Conservation (phyloP, 1,140 invertebrate genomes). For the Solenopsis fugax region DNA sequence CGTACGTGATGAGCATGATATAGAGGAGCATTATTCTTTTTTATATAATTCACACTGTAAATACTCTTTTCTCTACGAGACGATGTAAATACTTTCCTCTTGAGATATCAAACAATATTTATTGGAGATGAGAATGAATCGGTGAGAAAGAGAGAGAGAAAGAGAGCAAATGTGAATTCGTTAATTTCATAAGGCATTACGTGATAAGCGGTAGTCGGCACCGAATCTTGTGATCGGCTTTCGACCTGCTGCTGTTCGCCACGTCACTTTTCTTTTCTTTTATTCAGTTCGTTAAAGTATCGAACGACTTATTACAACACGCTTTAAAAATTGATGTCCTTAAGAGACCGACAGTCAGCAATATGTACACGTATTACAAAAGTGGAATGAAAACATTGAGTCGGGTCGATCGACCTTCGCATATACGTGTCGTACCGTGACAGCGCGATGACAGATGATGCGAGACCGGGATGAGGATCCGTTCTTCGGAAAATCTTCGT, state of each 20-base stretch:
- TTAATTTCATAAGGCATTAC: conserved; percentile 50
- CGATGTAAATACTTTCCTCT: conserved; percentile 60
- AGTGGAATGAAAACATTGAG: conserved; percentile 8
- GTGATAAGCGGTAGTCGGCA: conserved; percentile 13
- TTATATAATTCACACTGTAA: conserved; percentile 58
- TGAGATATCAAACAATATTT: conserved; percentile 38
- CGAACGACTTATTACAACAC: conserved; percentile 9
- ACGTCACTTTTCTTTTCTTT: conserved; percentile 30
- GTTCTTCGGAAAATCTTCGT: conserved; percentile 25
- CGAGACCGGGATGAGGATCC: conserved; percentile 3
- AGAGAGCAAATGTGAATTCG: conserved; percentile 33
- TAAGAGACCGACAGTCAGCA: conserved; percentile 13
- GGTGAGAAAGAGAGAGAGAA: background rate
- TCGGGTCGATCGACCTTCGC: conserved; percentile 30
- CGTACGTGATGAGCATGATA: conserved; percentile 41
- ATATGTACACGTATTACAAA: background rate
- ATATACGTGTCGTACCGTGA: conserved; percentile 12
- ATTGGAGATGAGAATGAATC: conserved; percentile 12
- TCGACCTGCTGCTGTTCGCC: conserved; percentile 20
- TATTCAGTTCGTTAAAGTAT: conserved; percentile 10
- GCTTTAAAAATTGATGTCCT: conserved; percentile 11
- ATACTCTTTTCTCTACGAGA: conserved; percentile 52
- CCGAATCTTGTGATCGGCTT: conserved; percentile 22
- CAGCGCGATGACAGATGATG: conserved; percentile 44
- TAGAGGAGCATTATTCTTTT: conserved; percentile 54